phyloP scores from a whole-genome alignment of 2,888 invertebrate species.

The Dynastes hyllus region DNA sequence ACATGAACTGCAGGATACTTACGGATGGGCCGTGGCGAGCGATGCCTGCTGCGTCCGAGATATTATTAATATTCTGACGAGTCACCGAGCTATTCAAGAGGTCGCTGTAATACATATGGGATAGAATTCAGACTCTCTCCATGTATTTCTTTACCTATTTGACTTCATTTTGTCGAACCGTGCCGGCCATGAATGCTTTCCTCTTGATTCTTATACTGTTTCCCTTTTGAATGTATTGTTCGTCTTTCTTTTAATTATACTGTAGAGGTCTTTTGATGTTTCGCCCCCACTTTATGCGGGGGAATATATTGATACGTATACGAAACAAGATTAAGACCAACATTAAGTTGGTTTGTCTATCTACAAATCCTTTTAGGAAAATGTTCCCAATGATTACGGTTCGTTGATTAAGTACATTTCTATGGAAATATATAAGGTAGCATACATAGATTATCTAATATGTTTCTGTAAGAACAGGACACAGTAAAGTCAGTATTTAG shows the following conservation, averaged over 20 bases:
- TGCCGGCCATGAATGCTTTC: constrained; percentile 34
- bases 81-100: constrained; percentile 65
- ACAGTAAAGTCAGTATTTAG: no score
- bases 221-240: constrained; percentile 18
- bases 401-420: no score
- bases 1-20: constrained; percentile 60
- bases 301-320: no score
- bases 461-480: no score
- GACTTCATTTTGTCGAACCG: constrained; percentile 48
- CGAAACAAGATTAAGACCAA: no score
- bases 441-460: no score
- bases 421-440: no score
- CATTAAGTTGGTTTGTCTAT: no score
- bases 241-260: constrained; percentile 36
- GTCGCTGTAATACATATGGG: constrained; percentile 51
- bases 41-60: constrained; percentile 64
- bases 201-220: constrained; percentile 25
- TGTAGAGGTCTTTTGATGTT: constrained; percentile 25
- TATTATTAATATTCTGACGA: constrained; percentile 67
- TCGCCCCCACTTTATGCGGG: not conserved
- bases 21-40: constrained; percentile 64
- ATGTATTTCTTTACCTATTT: constrained; percentile 50
- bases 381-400: no score
- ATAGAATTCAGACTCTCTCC: constrained; percentile 56
- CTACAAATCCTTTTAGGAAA: no score